These are phyloP conservation scores for Muntiacus muntjak DNA, from an alignment of 2,113 vertebrate genomes.

Conservation along the genomic window DNA sequence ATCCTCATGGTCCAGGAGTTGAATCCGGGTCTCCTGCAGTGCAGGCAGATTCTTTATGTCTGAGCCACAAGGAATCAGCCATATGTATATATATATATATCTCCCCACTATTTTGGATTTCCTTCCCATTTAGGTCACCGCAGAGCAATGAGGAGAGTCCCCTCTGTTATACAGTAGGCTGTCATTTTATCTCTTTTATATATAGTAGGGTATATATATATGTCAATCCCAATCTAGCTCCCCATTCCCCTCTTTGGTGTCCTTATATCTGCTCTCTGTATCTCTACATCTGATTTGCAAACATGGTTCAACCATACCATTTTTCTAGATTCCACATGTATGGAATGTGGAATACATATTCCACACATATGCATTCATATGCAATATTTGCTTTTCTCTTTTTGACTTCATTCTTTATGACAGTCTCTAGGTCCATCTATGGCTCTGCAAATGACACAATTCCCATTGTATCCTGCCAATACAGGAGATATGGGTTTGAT, in stretches of 20 bases:
- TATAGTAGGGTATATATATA: background rate
- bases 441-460: background rate
- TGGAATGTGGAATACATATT: background rate
- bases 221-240: background rate
- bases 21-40: fast-evolving
- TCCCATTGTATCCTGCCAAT: background rate
- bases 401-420: background rate
- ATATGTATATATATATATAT: background rate
- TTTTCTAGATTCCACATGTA: background rate
- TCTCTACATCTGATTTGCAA: background rate
- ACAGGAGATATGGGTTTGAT: background rate
- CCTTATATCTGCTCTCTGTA: background rate
- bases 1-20: background rate
- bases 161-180: background rate
- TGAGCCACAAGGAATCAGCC: background rate
- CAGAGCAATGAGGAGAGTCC: background rate
- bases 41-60: background rate
- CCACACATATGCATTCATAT: background rate
- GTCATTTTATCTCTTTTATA: background rate
- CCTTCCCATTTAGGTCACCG: background rate
- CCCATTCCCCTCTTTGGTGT: background rate
- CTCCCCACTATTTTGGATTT: fast-evolving
- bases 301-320: background rate
- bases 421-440: background rate
- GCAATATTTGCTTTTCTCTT: background rate